phyloP scores from a whole-genome alignment of 2,797 vertebrate species.

The Pitangus sulphuratus region DNA sequence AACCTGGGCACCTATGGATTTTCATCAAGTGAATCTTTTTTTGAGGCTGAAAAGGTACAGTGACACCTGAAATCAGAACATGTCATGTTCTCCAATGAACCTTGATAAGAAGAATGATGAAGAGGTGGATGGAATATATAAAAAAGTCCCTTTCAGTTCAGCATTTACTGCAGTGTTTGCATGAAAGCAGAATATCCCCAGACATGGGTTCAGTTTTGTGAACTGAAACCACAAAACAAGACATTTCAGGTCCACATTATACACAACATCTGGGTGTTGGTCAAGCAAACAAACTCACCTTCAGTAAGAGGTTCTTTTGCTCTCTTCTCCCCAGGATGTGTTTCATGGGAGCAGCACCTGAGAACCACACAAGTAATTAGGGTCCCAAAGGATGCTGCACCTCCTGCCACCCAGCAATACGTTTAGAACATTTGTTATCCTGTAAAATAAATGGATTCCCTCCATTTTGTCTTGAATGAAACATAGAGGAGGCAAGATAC shows the following conservation, averaged over 20 bases:
- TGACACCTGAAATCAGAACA: neutral
- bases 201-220: neutral
- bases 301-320: neutral
- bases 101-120: neutral
- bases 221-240: neutral
- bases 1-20: neutral
- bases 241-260: neutral
- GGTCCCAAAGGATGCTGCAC: neutral
- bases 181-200: fast-evolving
- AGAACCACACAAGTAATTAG: no score
- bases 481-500: neutral
- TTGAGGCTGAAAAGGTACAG: neutral
- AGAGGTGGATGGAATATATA: neutral
- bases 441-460: neutral
- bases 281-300: neutral
- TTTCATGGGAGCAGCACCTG: neutral
- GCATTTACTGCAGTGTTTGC: neutral
- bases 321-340: neutral
- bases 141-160: neutral
- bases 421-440: neutral
- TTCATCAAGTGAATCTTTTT: neutral
- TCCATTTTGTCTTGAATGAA: neutral
- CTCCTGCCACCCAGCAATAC: neutral
- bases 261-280: neutral
- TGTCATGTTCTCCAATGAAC: neutral